A percentile compares a stretch with the other conserved stretches of the same genome.
phyloP scores from a whole-genome alignment of 2,113 vertebrate genomes.

The Cyprinodon variegatus region DNA sequence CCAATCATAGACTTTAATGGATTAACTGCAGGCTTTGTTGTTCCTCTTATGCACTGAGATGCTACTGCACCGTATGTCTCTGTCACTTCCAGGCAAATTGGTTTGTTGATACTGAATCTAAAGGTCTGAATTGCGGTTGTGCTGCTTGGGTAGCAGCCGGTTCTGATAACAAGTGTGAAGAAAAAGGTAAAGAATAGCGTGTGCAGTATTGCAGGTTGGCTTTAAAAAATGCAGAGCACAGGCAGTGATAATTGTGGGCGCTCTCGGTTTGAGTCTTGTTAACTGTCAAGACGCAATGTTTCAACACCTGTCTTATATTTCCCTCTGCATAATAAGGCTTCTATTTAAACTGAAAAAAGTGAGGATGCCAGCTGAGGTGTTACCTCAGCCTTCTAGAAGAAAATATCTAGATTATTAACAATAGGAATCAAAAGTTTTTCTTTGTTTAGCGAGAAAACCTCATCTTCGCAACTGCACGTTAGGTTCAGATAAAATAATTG shows the following conservation, averaged over 20 bases:
- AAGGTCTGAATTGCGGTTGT: slow-evolving; percentile 2
- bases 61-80: slow-evolving; percentile 11
- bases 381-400: slow-evolving; percentile 63
- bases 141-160: slow-evolving; percentile 11
- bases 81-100: slow-evolving; percentile 30
- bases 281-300: slow-evolving; percentile 64
- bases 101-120: slow-evolving; percentile 2
- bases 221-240: slow-evolving; percentile 71
- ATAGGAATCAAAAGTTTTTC: slow-evolving; percentile 36
- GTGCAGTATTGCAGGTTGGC: slow-evolving; percentile 27
- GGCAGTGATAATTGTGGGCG: slow-evolving; percentile 77
- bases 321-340: slow-evolving; percentile 75
- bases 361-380: slow-evolving; percentile 67
- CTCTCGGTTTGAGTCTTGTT: slow-evolving; percentile 67
- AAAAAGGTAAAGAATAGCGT: slow-evolving; percentile 26
- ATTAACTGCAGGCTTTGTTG: slow-evolving; percentile 58
- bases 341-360: slow-evolving; percentile 77
- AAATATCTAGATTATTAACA: slow-evolving; percentile 62
- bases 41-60: slow-evolving; percentile 21
- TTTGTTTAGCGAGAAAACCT: slow-evolving; percentile 24
- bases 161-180: slow-evolving; percentile 35
- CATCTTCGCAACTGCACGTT: not conserved
- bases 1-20: slow-evolving; percentile 55
- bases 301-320: slow-evolving; percentile 76
- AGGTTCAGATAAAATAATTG: slow-evolving; percentile 12